Evolutionary conservation across 2,888 invertebrate species (phyloP).

Genomic region (Chromoteleia sp.): DNA sequence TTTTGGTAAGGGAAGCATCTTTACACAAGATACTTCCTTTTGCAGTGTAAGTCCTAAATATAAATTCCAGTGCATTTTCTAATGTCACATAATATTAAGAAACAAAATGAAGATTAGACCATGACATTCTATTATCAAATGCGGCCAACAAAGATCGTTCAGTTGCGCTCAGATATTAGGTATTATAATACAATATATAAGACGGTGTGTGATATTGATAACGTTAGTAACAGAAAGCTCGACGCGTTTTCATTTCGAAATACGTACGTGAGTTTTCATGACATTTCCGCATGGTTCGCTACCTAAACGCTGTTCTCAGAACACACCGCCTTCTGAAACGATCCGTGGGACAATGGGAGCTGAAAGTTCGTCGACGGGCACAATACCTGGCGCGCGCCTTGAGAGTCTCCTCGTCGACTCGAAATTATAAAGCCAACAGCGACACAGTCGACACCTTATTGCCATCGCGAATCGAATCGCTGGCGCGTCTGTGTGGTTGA

Average conservation of each 20-base stretch:
- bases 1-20: too few species aligned
- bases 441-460: slow-evolving; percentile 75
- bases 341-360: slow-evolving; percentile 67
- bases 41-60: too few species aligned
- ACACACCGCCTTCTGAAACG: slow-evolving; percentile 53
- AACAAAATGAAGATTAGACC: slow-evolving; percentile 23
- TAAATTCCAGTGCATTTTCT: too few species aligned
- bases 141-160: slow-evolving; percentile 22
- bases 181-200: slow-evolving; percentile 23
- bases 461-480: slow-evolving; percentile 74
- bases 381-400: slow-evolving; percentile 68
- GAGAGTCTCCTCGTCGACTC: slow-evolving; percentile 54
- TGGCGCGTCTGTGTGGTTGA: slow-evolving; percentile 24
- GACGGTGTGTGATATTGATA: slow-evolving; percentile 38
- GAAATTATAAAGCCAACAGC: slow-evolving; percentile 63
- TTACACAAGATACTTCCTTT: too few species aligned
- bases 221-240: slow-evolving; percentile 51
- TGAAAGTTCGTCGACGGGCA: slow-evolving; percentile 67
- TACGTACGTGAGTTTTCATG: slow-evolving; percentile 51
- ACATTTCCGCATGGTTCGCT: slow-evolving; percentile 60
- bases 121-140: slow-evolving; percentile 38
- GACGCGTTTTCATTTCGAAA: slow-evolving; percentile 49
- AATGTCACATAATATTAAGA: too few species aligned
- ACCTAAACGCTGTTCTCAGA: slow-evolving; percentile 46
- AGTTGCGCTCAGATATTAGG: slow-evolving; percentile 17